phyloP scores from a whole-genome alignment of 2,113 vertebrate genomes.

The Egretta garzetta region DNA sequence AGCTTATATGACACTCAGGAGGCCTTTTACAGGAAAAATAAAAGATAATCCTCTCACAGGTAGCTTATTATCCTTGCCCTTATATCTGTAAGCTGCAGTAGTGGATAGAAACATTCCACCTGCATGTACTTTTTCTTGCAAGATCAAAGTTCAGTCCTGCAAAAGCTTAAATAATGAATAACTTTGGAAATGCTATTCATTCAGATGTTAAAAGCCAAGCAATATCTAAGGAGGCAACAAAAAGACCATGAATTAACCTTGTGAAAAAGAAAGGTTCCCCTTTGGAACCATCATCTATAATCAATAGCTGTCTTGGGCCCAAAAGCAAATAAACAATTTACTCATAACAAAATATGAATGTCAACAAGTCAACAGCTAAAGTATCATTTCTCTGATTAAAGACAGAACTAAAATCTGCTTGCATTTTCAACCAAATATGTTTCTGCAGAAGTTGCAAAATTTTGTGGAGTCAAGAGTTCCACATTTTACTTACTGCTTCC shows the following conservation, averaged over 20 bases:
- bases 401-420: not conserved
- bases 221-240: not conserved
- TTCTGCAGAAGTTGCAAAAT: not conserved
- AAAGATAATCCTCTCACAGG: not conserved
- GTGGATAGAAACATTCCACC: not conserved
- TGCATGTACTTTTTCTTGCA: not conserved
- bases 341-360: not conserved
- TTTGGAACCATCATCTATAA: not conserved
- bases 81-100: not conserved
- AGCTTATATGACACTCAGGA: not conserved
- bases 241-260: not conserved
- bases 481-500: not conserved
- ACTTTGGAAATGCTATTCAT: not conserved
- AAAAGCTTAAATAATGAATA: not conserved
- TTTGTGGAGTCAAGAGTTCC: not conserved
- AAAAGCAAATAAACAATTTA: not conserved
- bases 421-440: not conserved
- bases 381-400: not conserved
- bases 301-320: not conserved
- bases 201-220: not conserved
- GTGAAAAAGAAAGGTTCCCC: not conserved
- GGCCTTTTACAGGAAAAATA: not conserved
- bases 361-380: not conserved
- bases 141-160: not conserved
- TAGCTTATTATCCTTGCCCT: not conserved